A percentile compares a stretch with the other conserved stretches of the same genome.
Evolutionary conservation across 2,888 invertebrate genomes (phyloP).

Genomic region (Cantharis rustica): DNA sequence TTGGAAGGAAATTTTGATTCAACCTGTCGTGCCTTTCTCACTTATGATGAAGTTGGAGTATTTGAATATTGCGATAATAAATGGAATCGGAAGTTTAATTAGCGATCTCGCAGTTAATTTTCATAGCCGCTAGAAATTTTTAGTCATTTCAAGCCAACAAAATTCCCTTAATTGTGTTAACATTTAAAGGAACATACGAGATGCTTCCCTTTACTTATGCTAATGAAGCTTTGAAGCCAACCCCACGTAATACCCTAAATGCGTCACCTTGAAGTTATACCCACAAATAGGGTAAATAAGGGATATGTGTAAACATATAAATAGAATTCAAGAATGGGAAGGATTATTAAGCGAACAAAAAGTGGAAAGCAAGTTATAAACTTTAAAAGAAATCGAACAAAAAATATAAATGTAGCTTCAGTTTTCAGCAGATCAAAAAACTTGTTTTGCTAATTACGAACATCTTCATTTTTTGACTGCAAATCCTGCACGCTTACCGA

Average conservation of each 20-base stretch:
- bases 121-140: not conserved
- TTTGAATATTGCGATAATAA: not conserved
- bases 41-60: not conserved
- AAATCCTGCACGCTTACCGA: not conserved
- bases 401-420: no score
- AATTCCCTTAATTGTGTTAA: not conserved
- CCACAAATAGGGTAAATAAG: not conserved
- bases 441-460: no score
- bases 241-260: not conserved
- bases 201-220: not conserved
- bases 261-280: not conserved
- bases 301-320: not conserved
- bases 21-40: not conserved
- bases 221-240: not conserved
- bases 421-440: no score
- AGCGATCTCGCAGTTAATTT: not conserved
- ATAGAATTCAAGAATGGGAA: not conserved
- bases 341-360: not conserved
- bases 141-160: not conserved
- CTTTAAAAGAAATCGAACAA: not conserved
- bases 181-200: not conserved
- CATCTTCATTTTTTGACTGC: no score
- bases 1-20: not conserved
- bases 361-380: not conserved
- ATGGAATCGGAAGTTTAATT: not conserved